phyloP scores from a whole-genome alignment of 2,797 vertebrate species.

The Austrolebias charrua region DNA sequence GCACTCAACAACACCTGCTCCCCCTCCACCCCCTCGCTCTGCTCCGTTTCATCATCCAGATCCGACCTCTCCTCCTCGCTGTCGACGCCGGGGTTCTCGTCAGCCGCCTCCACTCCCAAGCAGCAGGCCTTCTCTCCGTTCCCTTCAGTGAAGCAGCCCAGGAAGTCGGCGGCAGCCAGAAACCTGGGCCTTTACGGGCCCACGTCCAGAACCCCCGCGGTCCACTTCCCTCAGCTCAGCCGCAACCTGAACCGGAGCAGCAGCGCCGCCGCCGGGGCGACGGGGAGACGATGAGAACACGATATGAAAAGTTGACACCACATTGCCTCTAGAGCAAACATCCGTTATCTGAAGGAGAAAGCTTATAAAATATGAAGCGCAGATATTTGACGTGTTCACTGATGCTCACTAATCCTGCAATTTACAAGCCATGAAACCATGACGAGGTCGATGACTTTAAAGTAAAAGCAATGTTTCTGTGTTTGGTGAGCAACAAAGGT shows the following conservation, averaged over 20 bases:
- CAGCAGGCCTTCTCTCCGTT: constrained; percentile 88
- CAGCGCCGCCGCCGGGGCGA: constrained; percentile 70
- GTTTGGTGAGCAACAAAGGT: constrained; percentile 40
- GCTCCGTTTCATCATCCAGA: constrained; percentile 40
- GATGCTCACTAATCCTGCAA: not conserved
- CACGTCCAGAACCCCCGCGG: constrained; percentile 88
- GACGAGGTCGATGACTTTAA: constrained; percentile 3
- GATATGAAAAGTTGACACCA: constrained; percentile 26
- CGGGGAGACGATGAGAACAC: constrained; percentile 78
- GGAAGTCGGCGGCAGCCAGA: constrained; percentile 89
- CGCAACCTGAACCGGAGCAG: constrained; percentile 81
- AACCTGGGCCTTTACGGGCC: constrained; percentile 96
- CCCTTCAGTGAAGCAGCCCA: constrained; percentile 90
- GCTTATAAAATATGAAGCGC: constrained; percentile 16
- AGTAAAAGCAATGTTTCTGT: constrained; percentile 10
- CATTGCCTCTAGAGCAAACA: constrained; percentile 54
- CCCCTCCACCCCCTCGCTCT: constrained; percentile 60
- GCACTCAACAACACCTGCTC: constrained; percentile 47
- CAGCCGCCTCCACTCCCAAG: constrained; percentile 34
- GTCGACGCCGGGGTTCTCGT: constrained; percentile 27
- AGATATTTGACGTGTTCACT: not conserved
- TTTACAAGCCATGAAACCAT: constrained; percentile 22
- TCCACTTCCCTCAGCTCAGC: constrained; percentile 95
- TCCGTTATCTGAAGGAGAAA: constrained; percentile 11
- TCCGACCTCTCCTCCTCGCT: constrained; percentile 48